Conservation (phyloP, 2,888 invertebrate species). For the Epiperipatus broadwayi region DNA sequence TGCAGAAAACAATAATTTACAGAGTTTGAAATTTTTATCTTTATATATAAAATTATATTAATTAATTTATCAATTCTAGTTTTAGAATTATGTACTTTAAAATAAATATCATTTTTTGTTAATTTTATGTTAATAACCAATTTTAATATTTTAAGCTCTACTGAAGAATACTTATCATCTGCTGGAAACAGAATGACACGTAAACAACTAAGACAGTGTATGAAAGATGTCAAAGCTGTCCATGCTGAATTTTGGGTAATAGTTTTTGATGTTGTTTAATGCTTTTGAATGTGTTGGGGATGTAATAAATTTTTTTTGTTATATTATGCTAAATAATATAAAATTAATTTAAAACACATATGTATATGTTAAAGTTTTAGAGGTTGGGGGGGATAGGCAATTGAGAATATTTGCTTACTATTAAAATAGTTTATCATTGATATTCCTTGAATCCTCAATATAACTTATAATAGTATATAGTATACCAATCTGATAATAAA, state of each 20-base stretch:
- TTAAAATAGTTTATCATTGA: too few relatives aligned
- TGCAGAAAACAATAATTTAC: too few relatives aligned
- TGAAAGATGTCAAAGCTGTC: slow-evolving; percentile 36
- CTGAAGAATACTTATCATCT: slow-evolving; percentile 37
- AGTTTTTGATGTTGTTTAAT: too few relatives aligned
- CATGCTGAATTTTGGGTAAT: slow-evolving; percentile 68
- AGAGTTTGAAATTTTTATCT: slow-evolving; percentile 10
- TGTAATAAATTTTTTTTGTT: too few relatives aligned
- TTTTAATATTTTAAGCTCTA: slow-evolving; percentile 34
- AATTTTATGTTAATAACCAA: not conserved
- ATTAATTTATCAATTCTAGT: not conserved
- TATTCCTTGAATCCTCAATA: too few relatives aligned
- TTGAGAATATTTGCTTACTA: too few relatives aligned
- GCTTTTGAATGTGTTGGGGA: not conserved
- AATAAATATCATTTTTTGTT: not conserved
- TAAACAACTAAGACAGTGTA: slow-evolving; percentile 33
- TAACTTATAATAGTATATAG: too few relatives aligned
- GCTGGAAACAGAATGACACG: slow-evolving; percentile 38
- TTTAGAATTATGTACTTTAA: not conserved
- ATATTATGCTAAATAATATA: too few relatives aligned
- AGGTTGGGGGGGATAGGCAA: too few relatives aligned
- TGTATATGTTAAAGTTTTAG: too few relatives aligned
- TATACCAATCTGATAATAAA: too few relatives aligned
- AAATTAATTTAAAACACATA: too few relatives aligned
- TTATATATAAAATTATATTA: not conserved